A percentile compares a stretch with the other conserved stretches of the same genome.
Evolutionary conservation across 2,888 invertebrate genomes (phyloP).

Genomic region (Agrenia bidenticulata): DNA sequence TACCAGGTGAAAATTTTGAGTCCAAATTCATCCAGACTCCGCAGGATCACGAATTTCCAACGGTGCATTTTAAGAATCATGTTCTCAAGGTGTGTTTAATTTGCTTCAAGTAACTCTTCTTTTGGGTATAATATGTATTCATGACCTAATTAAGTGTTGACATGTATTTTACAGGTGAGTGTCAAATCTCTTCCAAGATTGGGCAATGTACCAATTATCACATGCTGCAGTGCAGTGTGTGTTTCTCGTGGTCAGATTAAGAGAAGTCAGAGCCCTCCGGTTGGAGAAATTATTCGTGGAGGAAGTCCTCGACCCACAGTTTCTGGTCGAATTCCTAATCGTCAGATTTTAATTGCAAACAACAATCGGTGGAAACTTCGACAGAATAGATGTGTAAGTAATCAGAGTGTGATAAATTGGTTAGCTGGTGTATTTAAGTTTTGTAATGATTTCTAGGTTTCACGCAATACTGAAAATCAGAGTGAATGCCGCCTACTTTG

Average conservation of each 20-base stretch:
- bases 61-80: constrained; percentile 63
- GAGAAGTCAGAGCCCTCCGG: constrained; percentile 38
- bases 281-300: constrained; percentile 18
- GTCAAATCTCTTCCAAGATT: constrained; percentile 69
- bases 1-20: constrained; percentile 67
- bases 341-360: not conserved
- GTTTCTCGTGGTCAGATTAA: constrained; percentile 46
- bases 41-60: constrained; percentile 71
- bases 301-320: constrained; percentile 14
- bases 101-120: constrained; percentile 1
- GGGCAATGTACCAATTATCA: constrained; percentile 68
- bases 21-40: constrained; percentile 60
- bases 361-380: not conserved
- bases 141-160: not conserved
- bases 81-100: constrained; percentile 61
- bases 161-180: constrained; percentile 56
- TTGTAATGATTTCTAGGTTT: not conserved
- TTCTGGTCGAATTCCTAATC: constrained; percentile 2
- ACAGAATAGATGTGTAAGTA: not conserved
- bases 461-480: not conserved
- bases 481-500: not conserved
- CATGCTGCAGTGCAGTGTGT: constrained; percentile 57
- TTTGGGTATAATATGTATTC: not conserved
- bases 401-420: too few species aligned
- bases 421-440: too few species aligned